A percentile compares a stretch with the other conserved stretches of the same genome.
These are phyloP conservation scores for Hoplodrina blanda DNA, from an alignment of 2,888 invertebrate genomes.

Conservation along the genomic window DNA sequence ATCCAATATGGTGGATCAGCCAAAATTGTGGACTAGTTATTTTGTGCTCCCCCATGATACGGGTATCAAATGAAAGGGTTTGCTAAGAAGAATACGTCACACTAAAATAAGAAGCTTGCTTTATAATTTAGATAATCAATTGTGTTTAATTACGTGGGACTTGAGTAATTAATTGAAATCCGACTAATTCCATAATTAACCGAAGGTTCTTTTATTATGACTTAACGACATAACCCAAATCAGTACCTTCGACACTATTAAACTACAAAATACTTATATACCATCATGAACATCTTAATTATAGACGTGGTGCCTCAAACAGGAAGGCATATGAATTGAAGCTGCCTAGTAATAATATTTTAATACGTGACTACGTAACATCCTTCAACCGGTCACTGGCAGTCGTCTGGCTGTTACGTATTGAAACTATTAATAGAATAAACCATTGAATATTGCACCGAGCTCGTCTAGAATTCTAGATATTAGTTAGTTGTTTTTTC, in stretches of 20 bases:
- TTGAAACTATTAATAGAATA: conserved; percentile 58
- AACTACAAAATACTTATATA: background rate
- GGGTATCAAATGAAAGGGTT: too few relatives aligned
- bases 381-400: conserved; percentile 63
- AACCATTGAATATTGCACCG: conserved; percentile 10
- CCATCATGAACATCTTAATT: conserved; percentile 35
- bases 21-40: too few relatives aligned
- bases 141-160: too few relatives aligned
- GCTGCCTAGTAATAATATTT: conserved; percentile 48
- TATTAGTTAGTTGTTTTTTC: conserved; percentile 29
- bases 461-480: conserved; percentile 17
- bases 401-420: conserved; percentile 46
- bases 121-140: too few relatives aligned
- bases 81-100: too few relatives aligned
- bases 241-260: background rate
- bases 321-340: conserved; percentile 51
- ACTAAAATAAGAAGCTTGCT: too few relatives aligned
- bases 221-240: background rate
- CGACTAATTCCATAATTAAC: too few relatives aligned
- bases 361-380: conserved; percentile 54
- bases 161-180: too few relatives aligned
- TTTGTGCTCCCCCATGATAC: too few relatives aligned
- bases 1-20: too few relatives aligned
- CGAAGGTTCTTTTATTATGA: background rate
- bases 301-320: conserved; percentile 38